Conservation (phyloP, 30 jellyfish, hydroid and myxozoan genomes). For the Euphysa ruthae region DNA sequence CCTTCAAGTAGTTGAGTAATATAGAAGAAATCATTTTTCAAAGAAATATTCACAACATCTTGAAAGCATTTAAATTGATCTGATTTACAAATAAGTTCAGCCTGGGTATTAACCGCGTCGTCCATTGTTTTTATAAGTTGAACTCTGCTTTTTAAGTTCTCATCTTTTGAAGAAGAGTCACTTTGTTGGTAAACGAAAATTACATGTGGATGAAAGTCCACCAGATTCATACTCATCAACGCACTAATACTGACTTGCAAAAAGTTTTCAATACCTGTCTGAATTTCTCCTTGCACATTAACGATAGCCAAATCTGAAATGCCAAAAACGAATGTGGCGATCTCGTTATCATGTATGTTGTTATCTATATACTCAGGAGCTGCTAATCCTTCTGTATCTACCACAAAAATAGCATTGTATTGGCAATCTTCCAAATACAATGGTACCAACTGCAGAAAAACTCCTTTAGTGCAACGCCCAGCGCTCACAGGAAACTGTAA, state of each 20-base stretch:
- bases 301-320: neutral
- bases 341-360: neutral
- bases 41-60: neutral
- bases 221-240: neutral
- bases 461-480: conserved; percentile 15
- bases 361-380: neutral
- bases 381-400: conserved; percentile 7
- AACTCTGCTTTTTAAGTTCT: neutral
- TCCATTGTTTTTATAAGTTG: neutral
- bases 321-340: conserved; percentile 5
- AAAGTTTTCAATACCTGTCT: neutral
- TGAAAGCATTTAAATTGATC: neutral
- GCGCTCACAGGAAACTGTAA: conserved; percentile 13
- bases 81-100: neutral
- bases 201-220: neutral
- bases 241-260: neutral
- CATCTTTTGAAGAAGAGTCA: neutral
- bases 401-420: neutral
- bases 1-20: neutral
- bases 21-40: neutral
- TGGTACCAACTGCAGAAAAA: conserved; percentile 11
- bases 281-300: neutral
- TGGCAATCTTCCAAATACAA: neutral
- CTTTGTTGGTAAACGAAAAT: neutral
- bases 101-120: neutral